Percentiles rank a stretch among this genome's conserved stretches.
phyloP scores from a whole-genome alignment of 64 coral and sea anemone species.

The Stichodactyla helianthus region DNA sequence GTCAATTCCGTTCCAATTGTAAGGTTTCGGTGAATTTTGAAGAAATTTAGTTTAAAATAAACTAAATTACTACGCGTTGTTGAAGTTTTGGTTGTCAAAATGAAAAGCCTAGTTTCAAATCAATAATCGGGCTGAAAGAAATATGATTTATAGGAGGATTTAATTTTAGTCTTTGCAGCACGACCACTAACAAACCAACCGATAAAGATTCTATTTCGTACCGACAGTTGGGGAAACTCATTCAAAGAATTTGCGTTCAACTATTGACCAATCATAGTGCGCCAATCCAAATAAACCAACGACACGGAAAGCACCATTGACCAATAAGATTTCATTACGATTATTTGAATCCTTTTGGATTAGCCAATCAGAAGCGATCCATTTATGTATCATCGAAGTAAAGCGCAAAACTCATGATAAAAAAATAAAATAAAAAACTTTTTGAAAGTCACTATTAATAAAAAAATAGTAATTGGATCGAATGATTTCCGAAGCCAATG shows the following conservation, averaged over 20 bases:
- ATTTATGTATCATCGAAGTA: neutral
- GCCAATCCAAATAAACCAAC: neutral
- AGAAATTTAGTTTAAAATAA: neutral
- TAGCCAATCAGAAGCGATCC: neutral
- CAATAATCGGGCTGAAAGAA: neutral
- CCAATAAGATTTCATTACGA: conserved; percentile 32
- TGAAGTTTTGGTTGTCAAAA: neutral
- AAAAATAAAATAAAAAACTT: neutral
- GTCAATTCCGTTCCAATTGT: neutral
- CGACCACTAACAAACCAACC: neutral
- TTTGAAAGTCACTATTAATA: neutral
- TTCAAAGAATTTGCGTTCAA: conserved; percentile 76
- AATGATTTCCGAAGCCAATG: too few species aligned
- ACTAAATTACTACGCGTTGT: neutral
- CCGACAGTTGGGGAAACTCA: conserved; percentile 76
- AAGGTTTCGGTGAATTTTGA: neutral
- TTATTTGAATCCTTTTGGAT: neutral
- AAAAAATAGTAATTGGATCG: neutral
- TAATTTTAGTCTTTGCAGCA: neutral
- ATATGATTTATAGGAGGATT: neutral
- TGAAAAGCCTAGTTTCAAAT: neutral
- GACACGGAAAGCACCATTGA: neutral
- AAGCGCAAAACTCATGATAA: neutral
- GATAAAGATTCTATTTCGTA: conserved; percentile 26
- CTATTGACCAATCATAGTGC: neutral